phyloP scores from a whole-genome alignment of 2,797 vertebrate species.

The Urocyon cinereoargenteus region DNA sequence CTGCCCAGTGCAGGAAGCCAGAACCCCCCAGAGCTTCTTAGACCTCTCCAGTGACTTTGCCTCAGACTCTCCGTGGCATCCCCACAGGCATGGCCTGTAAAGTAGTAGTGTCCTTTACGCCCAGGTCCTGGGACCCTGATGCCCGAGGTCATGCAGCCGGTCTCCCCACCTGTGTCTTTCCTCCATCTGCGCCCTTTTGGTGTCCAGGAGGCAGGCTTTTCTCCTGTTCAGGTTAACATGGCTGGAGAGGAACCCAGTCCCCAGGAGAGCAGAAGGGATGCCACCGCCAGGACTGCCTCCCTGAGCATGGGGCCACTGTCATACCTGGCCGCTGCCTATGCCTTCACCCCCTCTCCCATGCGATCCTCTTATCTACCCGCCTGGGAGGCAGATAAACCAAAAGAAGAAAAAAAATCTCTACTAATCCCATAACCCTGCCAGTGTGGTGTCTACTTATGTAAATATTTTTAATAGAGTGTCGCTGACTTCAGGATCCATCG shows the following conservation, averaged over 20 bases:
- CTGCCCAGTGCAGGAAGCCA: neutral
- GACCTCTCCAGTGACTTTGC: neutral
- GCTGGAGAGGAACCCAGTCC: neutral
- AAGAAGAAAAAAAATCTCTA: neutral
- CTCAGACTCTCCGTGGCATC: neutral
- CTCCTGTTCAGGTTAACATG: neutral
- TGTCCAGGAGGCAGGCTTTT: neutral
- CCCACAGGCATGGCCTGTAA: neutral
- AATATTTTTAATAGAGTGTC: neutral
- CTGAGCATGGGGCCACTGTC: neutral
- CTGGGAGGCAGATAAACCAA: neutral
- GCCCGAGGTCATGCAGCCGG: neutral
- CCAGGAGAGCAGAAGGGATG: neutral
- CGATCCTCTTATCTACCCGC: neutral
- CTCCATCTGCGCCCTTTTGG: neutral
- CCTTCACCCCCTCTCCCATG: neutral
- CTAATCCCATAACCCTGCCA: neutral
- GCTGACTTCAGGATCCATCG: neutral
- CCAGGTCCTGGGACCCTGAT: neutral
- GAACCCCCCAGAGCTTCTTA: neutral
- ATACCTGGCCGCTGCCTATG: neutral
- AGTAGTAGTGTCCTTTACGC: neutral
- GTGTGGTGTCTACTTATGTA: accelerated
- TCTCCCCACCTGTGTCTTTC: neutral
- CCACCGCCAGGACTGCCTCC: neutral